Evolutionary conservation across 1,140 invertebrate genomes (phyloP).

Genomic region (Heliconius nattereri): DNA sequence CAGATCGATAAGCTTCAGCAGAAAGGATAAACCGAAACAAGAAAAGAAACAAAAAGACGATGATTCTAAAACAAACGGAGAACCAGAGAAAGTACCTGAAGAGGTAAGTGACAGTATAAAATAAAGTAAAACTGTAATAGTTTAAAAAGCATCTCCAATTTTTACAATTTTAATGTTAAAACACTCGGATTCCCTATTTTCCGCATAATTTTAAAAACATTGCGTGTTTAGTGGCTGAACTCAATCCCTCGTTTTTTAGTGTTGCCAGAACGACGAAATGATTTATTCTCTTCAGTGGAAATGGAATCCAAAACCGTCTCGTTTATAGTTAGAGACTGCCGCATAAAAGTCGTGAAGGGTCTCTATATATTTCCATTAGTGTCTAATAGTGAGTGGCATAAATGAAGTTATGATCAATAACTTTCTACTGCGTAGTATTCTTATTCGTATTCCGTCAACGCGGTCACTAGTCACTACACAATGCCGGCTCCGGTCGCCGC

Average conservation of each 20-base stretch:
- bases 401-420: constrained; percentile 45
- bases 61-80: constrained; percentile 76
- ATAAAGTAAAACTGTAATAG: not conserved
- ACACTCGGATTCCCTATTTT: no score
- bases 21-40: constrained; percentile 92
- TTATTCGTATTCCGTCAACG: constrained; percentile 58
- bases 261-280: no score
- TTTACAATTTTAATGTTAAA: not conserved
- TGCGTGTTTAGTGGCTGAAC: no score
- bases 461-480: constrained; percentile 41
- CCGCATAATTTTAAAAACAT: no score
- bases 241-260: no score
- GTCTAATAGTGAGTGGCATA: constrained; percentile 36
- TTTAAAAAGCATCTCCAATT: not conserved
- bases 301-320: no score
- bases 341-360: constrained; percentile 21
- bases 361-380: constrained; percentile 12
- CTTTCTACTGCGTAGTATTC: constrained; percentile 58
- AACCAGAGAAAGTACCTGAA: constrained; percentile 79
- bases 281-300: no score
- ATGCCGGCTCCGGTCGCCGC: constrained; percentile 42
- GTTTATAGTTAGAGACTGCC: no score
- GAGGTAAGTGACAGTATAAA: constrained; percentile 66
- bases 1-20: constrained; percentile 91
- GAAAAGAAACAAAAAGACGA: constrained; percentile 83